These are phyloP conservation scores for Petrocephalus microphthalmus DNA, from an alignment of 2,113 vertebrate genomes.

Conservation along the genomic window DNA sequence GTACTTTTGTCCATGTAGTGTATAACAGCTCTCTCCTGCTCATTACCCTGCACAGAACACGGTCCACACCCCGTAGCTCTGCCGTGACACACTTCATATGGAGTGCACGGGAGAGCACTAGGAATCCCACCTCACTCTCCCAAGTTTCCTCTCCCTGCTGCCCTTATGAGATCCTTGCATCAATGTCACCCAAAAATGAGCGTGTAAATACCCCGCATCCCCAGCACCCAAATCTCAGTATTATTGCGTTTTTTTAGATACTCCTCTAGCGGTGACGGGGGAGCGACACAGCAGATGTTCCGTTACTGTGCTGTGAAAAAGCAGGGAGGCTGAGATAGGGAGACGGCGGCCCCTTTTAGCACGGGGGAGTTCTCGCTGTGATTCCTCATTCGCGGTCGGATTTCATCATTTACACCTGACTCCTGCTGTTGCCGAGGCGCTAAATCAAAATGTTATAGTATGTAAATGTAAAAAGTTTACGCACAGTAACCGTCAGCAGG, in stretches of 20 bases:
- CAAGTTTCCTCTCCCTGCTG: neutral
- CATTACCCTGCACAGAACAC: slow-evolving; percentile 61
- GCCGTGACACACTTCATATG: slow-evolving; percentile 55
- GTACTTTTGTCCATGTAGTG: no score
- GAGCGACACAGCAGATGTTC: neutral
- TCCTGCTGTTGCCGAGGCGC: neutral
- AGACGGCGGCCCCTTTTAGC: neutral
- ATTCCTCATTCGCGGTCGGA: neutral
- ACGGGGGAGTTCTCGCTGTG: neutral
- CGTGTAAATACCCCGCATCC: neutral
- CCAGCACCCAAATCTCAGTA: neutral
- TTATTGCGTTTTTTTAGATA: neutral
- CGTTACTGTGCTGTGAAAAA: neutral
- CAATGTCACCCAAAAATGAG: neutral
- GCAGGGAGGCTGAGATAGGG: neutral
- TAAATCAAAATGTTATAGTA: slow-evolving; percentile 7
- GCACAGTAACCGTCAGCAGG: neutral
- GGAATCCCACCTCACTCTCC: slow-evolving; percentile 56
- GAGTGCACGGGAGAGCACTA: slow-evolving; percentile 51
- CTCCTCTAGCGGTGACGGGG: neutral
- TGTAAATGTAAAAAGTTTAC: slow-evolving; percentile 4
- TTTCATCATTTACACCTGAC: neutral
- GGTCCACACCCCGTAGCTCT: slow-evolving; percentile 51
- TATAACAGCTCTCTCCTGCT: no score
- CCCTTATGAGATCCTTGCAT: neutral